A percentile compares a stretch with the other conserved stretches of the same genome.
Evolutionary conservation across 2,888 invertebrate species (phyloP).

Genomic region (Himalopsyche tibetana): DNA sequence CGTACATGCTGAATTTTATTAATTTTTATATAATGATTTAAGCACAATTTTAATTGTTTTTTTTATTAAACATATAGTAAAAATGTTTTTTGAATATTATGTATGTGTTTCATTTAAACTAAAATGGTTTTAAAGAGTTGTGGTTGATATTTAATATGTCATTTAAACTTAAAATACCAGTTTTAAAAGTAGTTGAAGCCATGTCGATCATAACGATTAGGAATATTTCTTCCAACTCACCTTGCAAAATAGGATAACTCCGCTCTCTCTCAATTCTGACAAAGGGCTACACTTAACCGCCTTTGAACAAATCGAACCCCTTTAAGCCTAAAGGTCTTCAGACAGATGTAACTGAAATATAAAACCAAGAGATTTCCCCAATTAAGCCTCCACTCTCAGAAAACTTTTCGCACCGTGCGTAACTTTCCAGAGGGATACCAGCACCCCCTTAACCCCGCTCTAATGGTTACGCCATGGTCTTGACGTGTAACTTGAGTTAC

Average conservation of each 20-base stretch:
- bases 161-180: no score
- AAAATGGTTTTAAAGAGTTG: no score
- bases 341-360: conserved; percentile 34
- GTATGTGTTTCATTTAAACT: no score
- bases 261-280: not conserved
- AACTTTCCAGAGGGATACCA: conserved; percentile 3
- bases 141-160: no score
- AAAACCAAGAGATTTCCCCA: conserved; percentile 34
- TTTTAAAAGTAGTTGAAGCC: no score
- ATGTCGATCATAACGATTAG: not conserved
- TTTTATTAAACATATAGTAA: no score
- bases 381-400: conserved; percentile 27
- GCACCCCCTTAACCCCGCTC: not conserved
- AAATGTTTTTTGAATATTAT: no score
- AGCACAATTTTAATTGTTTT: no score
- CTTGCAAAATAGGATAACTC: conserved; percentile 13
- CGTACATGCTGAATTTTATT: no score
- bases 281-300: conserved; percentile 17
- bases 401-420: conserved; percentile 30
- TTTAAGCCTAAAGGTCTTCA: conserved; percentile 22
- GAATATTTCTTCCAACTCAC: conserved; percentile 27
- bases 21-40: no score
- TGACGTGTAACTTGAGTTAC: conserved; percentile 29
- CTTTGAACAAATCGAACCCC: conserved; percentile 30
- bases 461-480: conserved; percentile 30